These are phyloP conservation scores for Thermophis baileyi DNA, from an alignment of 2,113 vertebrate genomes.

Conservation along the genomic window DNA sequence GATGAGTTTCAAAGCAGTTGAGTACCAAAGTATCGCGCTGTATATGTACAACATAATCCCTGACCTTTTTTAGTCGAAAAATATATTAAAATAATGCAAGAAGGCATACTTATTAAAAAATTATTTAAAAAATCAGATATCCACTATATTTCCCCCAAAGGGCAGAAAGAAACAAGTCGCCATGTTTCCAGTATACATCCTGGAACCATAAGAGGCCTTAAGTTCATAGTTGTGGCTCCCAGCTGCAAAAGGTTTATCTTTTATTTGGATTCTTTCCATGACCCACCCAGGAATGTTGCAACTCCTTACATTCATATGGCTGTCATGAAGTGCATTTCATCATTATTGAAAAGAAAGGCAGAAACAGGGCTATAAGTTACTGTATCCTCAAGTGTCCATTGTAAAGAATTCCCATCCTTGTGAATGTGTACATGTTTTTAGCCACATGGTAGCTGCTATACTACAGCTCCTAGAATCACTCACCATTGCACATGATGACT, in stretches of 20 bases:
- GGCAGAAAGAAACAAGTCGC: not conserved
- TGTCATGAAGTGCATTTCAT: not conserved
- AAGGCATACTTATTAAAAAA: not conserved
- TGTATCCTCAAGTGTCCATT: not conserved
- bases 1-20: not conserved
- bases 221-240: not conserved
- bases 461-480: not conserved
- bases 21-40: not conserved
- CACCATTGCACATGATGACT: not conserved
- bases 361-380: not conserved
- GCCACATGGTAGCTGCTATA: not conserved
- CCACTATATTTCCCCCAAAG: not conserved
- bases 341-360: not conserved
- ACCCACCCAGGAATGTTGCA: not conserved
- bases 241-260: not conserved
- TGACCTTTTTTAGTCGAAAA: not conserved
- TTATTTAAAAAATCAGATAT: not conserved
- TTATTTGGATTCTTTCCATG: not conserved
- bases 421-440: not conserved
- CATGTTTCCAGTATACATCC: not conserved
- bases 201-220: not conserved
- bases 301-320: not conserved
- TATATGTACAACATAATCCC: not conserved
- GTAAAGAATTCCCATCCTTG: not conserved
- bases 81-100: not conserved